Evolutionary conservation across 2,797 vertebrate species (phyloP), one percentile per base, ranked within the genome.

Genomic region (Emys orbicularis): DNA sequence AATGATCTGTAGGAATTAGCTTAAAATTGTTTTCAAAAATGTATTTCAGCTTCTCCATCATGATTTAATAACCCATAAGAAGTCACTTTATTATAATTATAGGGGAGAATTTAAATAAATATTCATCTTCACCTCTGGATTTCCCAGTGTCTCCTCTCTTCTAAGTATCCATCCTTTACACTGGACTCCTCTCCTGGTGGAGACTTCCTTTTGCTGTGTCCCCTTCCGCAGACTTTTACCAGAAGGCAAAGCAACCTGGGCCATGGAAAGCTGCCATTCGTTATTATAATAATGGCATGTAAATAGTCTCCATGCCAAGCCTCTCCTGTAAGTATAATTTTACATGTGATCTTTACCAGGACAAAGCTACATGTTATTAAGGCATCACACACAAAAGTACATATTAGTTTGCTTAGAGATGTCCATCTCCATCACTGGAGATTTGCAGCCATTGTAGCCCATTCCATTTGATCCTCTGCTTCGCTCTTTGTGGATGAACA

Each of bases 261-360:
- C 37, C 80, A 57, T 84, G 89, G 90, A 97, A 96, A 96, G 89
- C 94, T 96, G 85, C 72, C 87, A 80, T 95, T 88, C 53, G 49
- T 74, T 83, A 81, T 96, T 89, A 88, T 29, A 94, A 53, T 96
- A 94, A 95, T 94, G 61, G 61, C 50, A 96, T 96, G 94, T 79
- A 97, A 96, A 96, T 97, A 96, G 94, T 89, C 92, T 86, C 72
- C 92, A 94, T 96, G 82, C 89, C 90, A 91, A 94, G 82, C 37
- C 80, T 89, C 86, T 90, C 94, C 93, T 95, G 92, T 92, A 96
- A 97, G 88, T 85, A 96, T 94, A 97, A 83, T 80, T 0, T 2
- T 47, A 77, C 0, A 1, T 68, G 86, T 96, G 95, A 84, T 74
- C 90, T 90, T 90, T 96, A 74, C n/a, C 52, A 83, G 94, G 88